A percentile compares a stretch with the other conserved stretches of the same genome.
Evolutionary conservation across 1,140 invertebrate species (phyloP).

Genomic region (Orius insidiosus): DNA sequence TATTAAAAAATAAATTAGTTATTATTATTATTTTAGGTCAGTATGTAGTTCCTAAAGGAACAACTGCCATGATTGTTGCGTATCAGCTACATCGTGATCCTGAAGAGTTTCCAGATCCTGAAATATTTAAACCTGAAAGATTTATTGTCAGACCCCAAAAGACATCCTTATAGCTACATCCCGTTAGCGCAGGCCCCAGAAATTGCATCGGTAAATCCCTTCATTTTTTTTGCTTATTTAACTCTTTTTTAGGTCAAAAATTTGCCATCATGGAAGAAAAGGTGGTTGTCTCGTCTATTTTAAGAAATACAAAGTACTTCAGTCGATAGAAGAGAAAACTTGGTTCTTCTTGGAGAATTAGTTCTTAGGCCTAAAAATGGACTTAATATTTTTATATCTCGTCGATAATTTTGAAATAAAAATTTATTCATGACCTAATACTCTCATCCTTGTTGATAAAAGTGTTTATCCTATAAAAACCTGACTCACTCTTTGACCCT

Average conservation of each 20-base stretch:
- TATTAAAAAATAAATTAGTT: conserved; percentile 10
- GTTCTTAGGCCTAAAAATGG: conserved; percentile 22
- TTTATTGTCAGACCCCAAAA: conserved; percentile 42
- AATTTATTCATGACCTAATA: too few relatives aligned
- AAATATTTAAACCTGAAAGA: conserved; percentile 57
- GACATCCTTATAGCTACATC: conserved; percentile 47
- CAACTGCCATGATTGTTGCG: conserved; percentile 31
- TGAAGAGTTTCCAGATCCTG: conserved; percentile 46
- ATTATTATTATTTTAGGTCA: not conserved
- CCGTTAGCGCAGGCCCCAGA: conserved; percentile 55
- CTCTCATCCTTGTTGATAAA: too few relatives aligned
- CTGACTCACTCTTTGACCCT: too few relatives aligned
- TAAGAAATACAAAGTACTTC: conserved; percentile 36
- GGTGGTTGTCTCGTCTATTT: conserved; percentile 45
- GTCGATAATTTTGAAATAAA: too few relatives aligned
- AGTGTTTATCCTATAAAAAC: too few relatives aligned
- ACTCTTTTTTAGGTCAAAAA: conserved; percentile 40
- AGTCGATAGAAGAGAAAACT: conserved; percentile 23
- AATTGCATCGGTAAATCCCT: conserved; percentile 46
- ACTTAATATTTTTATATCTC: conserved; percentile 14
- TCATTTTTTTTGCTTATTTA: not conserved
- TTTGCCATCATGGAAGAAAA: conserved; percentile 68
- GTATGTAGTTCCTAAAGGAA: conserved; percentile 33
- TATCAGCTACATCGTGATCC: conserved; percentile 47
- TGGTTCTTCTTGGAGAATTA: conserved; percentile 20